Conservation (phyloP, 92 coral and sea anemone species). For the Scolanthus callimorphus region DNA sequence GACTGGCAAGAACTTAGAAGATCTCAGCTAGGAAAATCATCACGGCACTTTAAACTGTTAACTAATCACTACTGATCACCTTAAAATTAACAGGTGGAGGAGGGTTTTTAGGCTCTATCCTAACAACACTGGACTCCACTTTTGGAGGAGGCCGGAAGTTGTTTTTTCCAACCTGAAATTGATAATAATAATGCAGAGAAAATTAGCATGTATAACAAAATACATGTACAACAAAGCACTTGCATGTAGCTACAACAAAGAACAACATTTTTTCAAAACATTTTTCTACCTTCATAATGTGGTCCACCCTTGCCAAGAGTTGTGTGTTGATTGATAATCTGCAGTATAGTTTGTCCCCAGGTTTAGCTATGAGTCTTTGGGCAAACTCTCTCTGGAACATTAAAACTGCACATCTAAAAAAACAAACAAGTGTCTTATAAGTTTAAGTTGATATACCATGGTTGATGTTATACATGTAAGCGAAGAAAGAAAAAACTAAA, state of each 20-base stretch:
- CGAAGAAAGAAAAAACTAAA: too few species aligned
- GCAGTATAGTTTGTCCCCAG: slow-evolving; percentile 92
- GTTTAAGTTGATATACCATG: too few species aligned
- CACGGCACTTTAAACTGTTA: too few species aligned
- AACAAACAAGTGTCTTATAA: too few species aligned
- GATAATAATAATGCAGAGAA: not conserved
- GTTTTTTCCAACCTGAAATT: slow-evolving; percentile 79
- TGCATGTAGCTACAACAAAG: too few species aligned
- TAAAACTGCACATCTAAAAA: slow-evolving; percentile 85
- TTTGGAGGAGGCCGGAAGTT: slow-evolving; percentile 97
- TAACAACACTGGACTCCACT: slow-evolving; percentile 96
- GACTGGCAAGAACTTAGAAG: too few species aligned
- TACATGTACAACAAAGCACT: too few species aligned
- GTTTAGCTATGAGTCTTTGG: slow-evolving; percentile 84
- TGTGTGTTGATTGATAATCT: slow-evolving; percentile 96
- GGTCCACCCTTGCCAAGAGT: slow-evolving; percentile 85
- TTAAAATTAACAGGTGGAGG: slow-evolving; percentile 93
- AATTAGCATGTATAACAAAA: too few species aligned
- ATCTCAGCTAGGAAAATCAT: too few species aligned
- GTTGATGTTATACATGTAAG: too few species aligned
- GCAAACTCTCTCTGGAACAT: slow-evolving; percentile 99
- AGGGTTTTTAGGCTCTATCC: slow-evolving; percentile 93
- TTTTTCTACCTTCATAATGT: slow-evolving; percentile 99
- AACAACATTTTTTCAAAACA: too few species aligned
- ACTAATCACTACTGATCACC: slow-evolving; percentile 18